Evolutionary conservation across 2,888 invertebrate species (phyloP).

Genomic region (Catocala nupta): DNA sequence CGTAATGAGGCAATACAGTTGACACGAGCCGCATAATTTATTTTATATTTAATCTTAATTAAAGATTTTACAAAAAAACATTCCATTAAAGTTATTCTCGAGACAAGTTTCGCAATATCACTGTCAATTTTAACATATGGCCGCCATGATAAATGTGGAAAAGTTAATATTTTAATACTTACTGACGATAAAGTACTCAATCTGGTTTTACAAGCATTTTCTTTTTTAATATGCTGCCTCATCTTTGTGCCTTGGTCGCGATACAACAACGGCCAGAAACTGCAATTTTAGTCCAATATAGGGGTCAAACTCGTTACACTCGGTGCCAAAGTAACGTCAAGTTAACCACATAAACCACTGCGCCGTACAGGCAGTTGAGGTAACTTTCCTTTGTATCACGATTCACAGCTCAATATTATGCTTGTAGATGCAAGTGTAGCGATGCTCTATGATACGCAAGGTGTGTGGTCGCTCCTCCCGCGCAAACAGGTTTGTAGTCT

Average conservation of each 20-base stretch:
- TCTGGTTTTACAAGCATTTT: neutral
- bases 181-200: neutral
- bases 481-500: slow-evolving; percentile 72
- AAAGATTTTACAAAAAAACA: slow-evolving; percentile 27
- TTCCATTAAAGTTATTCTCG: slow-evolving; percentile 15
- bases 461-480: slow-evolving; percentile 68
- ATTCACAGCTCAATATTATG: neutral
- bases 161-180: slow-evolving; percentile 9
- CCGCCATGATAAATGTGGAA: slow-evolving; percentile 11
- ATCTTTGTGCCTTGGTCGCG: no score
- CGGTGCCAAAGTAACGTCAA: no score
- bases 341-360: neutral
- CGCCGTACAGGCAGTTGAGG: no score
- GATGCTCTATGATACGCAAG: slow-evolving; percentile 51
- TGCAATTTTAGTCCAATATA: no score
- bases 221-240: neutral
- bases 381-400: no score
- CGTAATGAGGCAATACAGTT: slow-evolving; percentile 32
- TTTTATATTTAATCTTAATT: slow-evolving; percentile 39
- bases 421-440: slow-evolving; percentile 17
- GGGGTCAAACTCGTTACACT: no score
- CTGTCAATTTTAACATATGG: slow-evolving; percentile 28
- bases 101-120: slow-evolving; percentile 31
- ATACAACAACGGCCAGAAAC: no score
- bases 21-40: slow-evolving; percentile 34